A percentile compares a stretch with the other conserved stretches of the same genome.
These are phyloP conservation scores for Erpetoichthys calabaricus DNA, from an alignment of 2,797 vertebrate genomes.

Conservation along the genomic window DNA sequence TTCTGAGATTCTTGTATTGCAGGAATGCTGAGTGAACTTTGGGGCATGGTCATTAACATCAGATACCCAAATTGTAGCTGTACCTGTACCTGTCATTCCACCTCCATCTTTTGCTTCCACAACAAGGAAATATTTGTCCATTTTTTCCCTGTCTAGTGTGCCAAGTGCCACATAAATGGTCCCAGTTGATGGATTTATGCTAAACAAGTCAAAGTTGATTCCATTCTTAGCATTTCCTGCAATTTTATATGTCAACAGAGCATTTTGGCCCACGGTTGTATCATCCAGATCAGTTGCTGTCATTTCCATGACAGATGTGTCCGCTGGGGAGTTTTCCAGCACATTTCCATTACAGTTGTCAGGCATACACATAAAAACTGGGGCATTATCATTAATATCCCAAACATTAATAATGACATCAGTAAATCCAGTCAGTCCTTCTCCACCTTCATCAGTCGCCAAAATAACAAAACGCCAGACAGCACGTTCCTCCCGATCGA, in stretches of 20 bases:
- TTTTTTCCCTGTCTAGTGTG: constrained; percentile 62
- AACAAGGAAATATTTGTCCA: constrained; percentile 55
- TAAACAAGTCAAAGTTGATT: constrained; percentile 53
- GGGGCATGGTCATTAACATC: constrained; percentile 72
- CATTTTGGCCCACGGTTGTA: constrained; percentile 64
- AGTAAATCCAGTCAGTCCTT: constrained; percentile 78
- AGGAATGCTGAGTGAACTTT: constrained; percentile 50
- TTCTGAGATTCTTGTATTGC: constrained; percentile 54
- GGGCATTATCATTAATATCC: constrained; percentile 80
- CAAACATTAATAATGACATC: constrained; percentile 78
- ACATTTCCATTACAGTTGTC: constrained; percentile 60
- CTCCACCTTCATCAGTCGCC: constrained; percentile 75
- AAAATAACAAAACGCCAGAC: constrained; percentile 78
- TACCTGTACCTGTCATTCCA: constrained; percentile 67
- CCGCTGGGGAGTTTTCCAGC: constrained; percentile 58
- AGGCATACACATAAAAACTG: constrained; percentile 59
- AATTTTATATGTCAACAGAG: constrained; percentile 66
- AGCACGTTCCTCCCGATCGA: constrained; percentile 68
- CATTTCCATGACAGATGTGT: constrained; percentile 74
- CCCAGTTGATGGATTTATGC: constrained; percentile 57
- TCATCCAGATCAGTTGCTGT: constrained; percentile 69
- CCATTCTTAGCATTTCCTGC: constrained; percentile 45
- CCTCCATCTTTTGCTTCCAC: constrained; percentile 77
- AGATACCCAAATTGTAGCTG: constrained; percentile 60
- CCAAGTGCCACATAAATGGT: constrained; percentile 52